Evolutionary conservation across 64 coral and sea anemone genomes (phyloP).

Genomic region (Pocillopora verrucosa): DNA sequence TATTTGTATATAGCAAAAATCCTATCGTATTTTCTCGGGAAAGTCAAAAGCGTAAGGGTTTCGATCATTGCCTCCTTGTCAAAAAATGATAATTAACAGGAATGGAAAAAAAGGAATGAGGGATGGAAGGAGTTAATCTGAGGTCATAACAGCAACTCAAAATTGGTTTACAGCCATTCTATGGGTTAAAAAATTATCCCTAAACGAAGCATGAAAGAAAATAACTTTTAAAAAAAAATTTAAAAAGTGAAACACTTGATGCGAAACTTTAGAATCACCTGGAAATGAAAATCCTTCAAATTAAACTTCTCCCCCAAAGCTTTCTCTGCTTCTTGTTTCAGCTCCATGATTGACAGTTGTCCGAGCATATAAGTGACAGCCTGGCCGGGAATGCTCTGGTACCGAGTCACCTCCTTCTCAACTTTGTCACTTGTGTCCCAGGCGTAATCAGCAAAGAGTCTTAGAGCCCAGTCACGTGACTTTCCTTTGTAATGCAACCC

Average conservation of each 20-base stretch:
- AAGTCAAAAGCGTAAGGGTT: no score
- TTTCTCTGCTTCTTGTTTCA: slow-evolving; percentile 20
- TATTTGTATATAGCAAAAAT: no score
- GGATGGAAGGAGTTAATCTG: no score
- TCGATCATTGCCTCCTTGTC: no score
- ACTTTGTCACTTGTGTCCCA: slow-evolving; percentile 23
- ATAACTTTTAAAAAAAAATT: background rate
- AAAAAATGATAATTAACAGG: no score
- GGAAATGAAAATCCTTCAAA: slow-evolving; percentile 35
- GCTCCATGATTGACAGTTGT: slow-evolving; percentile 32
- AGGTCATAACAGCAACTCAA: no score
- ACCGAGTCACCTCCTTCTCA: slow-evolving; percentile 14
- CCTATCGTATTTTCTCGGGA: no score
- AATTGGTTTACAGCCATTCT: no score
- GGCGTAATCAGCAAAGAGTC: background rate
- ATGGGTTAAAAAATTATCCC: no score
- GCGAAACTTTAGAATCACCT: background rate
- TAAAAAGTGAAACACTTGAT: no score
- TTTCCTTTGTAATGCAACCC: slow-evolving; percentile 27
- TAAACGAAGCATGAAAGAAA: background rate
- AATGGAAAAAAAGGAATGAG: no score
- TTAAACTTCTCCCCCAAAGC: background rate
- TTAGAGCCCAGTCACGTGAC: slow-evolving; percentile 15
- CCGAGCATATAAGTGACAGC: slow-evolving; percentile 22
- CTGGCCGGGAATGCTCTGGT: slow-evolving; percentile 37